Evolutionary conservation across 2,888 invertebrate genomes (phyloP).

Genomic region (Lysandra coridon): DNA sequence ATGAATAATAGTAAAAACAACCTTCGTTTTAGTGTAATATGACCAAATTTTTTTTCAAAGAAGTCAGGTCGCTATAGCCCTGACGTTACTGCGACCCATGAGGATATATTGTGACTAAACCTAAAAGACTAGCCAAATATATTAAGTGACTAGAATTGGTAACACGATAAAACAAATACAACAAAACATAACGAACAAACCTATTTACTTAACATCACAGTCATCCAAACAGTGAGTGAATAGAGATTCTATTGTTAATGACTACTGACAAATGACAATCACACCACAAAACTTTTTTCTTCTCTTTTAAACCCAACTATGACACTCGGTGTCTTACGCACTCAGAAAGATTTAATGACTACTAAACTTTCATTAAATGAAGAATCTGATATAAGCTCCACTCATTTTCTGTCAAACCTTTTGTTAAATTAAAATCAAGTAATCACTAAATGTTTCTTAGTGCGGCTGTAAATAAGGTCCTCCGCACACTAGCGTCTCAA

Average conservation of each 20-base stretch:
- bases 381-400: neutral
- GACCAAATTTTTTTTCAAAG: neutral
- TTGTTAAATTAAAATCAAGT: neutral
- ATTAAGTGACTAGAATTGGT: constrained; percentile 41
- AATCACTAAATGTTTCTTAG: neutral
- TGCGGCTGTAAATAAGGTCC: neutral
- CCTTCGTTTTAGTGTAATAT: neutral
- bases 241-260: constrained; percentile 59
- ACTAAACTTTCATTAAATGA: neutral
- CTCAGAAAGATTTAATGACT: neutral
- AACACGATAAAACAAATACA: constrained; percentile 38
- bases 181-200: constrained; percentile 51
- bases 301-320: constrained; percentile 51
- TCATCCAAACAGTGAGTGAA: constrained; percentile 66
- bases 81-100: too few species aligned
- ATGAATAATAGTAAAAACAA: too few species aligned
- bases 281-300: constrained; percentile 54
- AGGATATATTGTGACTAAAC: too few species aligned
- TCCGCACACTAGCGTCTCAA: neutral
- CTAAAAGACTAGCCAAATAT: neutral
- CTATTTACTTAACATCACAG: constrained; percentile 67
- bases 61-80: too few species aligned
- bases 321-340: constrained; percentile 57
- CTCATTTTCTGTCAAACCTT: neutral
- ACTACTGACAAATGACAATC: constrained; percentile 53